These are phyloP conservation scores for Zygothrica quintamaculata DNA, from an alignment of 2,888 invertebrate species.

Conservation along the genomic window DNA sequence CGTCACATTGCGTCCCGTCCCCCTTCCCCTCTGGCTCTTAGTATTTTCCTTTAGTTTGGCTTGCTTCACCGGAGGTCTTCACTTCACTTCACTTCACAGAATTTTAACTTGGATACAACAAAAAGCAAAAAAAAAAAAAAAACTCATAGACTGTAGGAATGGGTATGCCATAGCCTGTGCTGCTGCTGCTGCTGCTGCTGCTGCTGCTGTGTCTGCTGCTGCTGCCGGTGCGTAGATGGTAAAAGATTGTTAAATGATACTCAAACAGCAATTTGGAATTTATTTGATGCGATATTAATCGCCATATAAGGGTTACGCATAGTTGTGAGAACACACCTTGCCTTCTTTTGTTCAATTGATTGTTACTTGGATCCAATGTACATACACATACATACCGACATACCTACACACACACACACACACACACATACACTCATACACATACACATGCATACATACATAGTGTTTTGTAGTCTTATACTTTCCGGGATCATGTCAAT, in stretches of 20 bases:
- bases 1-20: too few relatives aligned
- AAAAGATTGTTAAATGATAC: slow-evolving; percentile 77
- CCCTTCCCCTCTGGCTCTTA: too few relatives aligned
- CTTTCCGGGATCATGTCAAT: slow-evolving; percentile 20
- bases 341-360: slow-evolving; percentile 17
- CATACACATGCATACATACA: too few relatives aligned
- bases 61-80: slow-evolving; percentile 46
- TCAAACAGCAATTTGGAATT: slow-evolving; percentile 76
- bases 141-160: slow-evolving; percentile 14
- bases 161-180: not conserved
- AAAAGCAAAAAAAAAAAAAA: slow-evolving; percentile 3
- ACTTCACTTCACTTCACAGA: too few relatives aligned
- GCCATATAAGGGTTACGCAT: slow-evolving; percentile 68
- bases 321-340: slow-evolving; percentile 62
- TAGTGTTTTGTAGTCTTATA: not conserved
- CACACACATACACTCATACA: too few relatives aligned
- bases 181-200: too few relatives aligned
- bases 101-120: slow-evolving; percentile 5
- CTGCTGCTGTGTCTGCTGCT: too few relatives aligned
- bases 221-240: slow-evolving; percentile 62
- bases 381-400: too few relatives aligned
- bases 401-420: not conserved
- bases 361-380: not conserved
- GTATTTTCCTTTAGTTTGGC: not conserved
- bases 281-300: slow-evolving; percentile 79